Evolutionary conservation across 2,797 vertebrate species (phyloP).

Genomic region (Melanotaenia pygmaea): DNA sequence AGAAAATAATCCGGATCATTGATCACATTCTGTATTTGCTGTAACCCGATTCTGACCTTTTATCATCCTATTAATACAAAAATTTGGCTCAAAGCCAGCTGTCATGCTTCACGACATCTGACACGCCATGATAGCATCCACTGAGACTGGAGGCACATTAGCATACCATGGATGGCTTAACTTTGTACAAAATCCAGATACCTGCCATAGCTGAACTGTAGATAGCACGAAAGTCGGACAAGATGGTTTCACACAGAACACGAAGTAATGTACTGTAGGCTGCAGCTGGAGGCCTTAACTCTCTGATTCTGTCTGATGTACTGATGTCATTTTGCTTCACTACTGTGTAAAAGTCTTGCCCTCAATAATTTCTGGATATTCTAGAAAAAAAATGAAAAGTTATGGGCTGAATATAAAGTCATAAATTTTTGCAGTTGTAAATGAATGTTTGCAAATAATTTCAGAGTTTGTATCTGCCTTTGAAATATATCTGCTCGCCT

Average conservation of each 20-base stretch:
- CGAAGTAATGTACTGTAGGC: background rate
- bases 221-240: fast-evolving
- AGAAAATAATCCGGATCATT: background rate
- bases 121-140: slow-evolving; percentile 10
- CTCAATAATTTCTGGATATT: too few species aligned
- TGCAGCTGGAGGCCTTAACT: too few species aligned
- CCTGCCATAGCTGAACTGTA: background rate
- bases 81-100: background rate
- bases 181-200: slow-evolving; percentile 30
- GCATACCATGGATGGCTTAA: slow-evolving; percentile 13
- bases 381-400: too few species aligned
- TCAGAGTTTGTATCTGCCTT: too few species aligned
- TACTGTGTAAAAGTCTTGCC: too few species aligned
- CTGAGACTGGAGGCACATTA: background rate
- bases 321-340: too few species aligned
- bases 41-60: background rate
- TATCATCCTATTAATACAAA: slow-evolving; percentile 13
- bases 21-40: background rate
- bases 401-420: too few species aligned
- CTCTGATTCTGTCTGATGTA: too few species aligned
- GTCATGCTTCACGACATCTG: slow-evolving; percentile 15
- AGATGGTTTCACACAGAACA: background rate
- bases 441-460: too few species aligned
- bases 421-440: too few species aligned
- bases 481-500: too few species aligned